Evolutionary conservation across 2,113 vertebrate genomes (phyloP).

Genomic region (Atrichornis clamosus): DNA sequence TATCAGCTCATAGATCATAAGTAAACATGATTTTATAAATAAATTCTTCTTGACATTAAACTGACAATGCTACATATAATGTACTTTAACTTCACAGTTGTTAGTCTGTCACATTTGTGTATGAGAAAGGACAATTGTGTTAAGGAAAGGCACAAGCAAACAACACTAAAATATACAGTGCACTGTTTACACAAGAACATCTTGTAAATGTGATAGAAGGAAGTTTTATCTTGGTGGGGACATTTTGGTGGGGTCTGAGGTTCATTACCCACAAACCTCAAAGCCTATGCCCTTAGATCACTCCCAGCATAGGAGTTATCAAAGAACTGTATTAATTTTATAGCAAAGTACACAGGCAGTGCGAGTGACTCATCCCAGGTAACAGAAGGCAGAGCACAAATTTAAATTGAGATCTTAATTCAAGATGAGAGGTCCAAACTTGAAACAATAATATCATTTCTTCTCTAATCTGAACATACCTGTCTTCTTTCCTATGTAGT

Average conservation of each 20-base stretch:
- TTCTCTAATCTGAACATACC: neutral
- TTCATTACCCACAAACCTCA: neutral
- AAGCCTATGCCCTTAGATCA: neutral
- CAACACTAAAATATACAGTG: neutral
- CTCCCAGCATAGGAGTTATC: neutral
- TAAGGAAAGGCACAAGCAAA: neutral
- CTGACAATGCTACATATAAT: neutral
- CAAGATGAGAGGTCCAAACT: neutral
- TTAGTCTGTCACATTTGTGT: neutral
- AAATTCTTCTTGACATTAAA: neutral
- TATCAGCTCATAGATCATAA: neutral
- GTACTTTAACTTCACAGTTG: neutral
- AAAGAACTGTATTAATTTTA: neutral
- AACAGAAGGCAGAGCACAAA: neutral
- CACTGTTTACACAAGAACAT: neutral
- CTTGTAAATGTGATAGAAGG: neutral
- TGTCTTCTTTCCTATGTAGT: neutral
- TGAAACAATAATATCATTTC: neutral
- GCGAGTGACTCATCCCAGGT: neutral
- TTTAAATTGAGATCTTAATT: neutral
- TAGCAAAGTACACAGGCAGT: neutral
- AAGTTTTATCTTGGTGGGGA: neutral
- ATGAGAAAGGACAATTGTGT: neutral
- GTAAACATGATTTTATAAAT: neutral
- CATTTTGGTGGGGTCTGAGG: neutral